phyloP scores from a whole-genome alignment of 1,140 invertebrate species.

The Bombus superbus region DNA sequence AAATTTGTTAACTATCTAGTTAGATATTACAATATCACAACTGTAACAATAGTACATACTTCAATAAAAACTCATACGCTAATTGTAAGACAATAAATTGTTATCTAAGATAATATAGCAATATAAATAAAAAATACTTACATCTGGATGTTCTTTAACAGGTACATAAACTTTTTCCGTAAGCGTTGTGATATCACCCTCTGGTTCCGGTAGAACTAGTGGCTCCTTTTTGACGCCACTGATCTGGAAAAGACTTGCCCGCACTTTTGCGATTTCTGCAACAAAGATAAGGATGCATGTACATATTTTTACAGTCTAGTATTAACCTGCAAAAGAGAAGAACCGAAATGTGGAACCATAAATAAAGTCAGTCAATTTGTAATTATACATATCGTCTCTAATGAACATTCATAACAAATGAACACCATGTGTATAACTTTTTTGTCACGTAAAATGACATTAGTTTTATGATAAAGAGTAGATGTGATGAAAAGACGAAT shows the following conservation, averaged over 20 bases:
- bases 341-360: background rate
- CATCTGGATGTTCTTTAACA: conserved; percentile 99
- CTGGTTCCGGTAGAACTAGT: conserved; percentile 95
- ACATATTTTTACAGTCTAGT: background rate
- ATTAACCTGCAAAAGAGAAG: background rate
- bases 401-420: too few relatives aligned
- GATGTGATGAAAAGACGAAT: too few relatives aligned
- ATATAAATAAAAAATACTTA: conserved; percentile 86
- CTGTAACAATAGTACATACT: too few relatives aligned
- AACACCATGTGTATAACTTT: too few relatives aligned
- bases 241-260: conserved; percentile 98
- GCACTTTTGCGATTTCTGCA: conserved; percentile 99
- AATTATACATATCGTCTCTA: background rate
- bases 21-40: too few relatives aligned
- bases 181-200: conserved; percentile 94
- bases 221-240: conserved; percentile 98
- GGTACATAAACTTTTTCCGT: conserved; percentile 99
- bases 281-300: conserved; percentile 68
- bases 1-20: too few relatives aligned
- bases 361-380: background rate
- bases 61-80: too few relatives aligned
- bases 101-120: background rate
- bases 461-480: too few relatives aligned
- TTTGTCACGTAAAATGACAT: too few relatives aligned
- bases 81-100: background rate